phyloP scores from a whole-genome alignment of 2,113 vertebrate genomes.

The Microcebus lehilahytsara region DNA sequence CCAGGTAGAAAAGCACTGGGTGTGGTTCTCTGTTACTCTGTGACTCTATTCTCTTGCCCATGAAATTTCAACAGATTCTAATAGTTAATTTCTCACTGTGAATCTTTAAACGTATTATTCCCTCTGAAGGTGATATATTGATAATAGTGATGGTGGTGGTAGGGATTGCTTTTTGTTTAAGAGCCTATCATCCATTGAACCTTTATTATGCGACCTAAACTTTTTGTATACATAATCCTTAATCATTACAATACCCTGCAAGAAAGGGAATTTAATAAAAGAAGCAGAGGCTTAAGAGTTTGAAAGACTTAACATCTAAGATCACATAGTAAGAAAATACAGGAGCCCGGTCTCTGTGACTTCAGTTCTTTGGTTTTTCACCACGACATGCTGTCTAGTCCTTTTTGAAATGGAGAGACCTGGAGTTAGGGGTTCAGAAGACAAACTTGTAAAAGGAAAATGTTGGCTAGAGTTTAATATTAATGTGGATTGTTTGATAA shows the following conservation, averaged over 20 bases:
- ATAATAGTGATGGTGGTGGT: not conserved
- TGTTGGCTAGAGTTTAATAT: not conserved
- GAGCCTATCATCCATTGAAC: not conserved
- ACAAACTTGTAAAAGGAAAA: not conserved
- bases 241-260: not conserved
- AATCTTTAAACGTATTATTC: not conserved
- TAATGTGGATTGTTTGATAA: not conserved
- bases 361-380: constrained; percentile 27
- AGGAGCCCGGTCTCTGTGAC: not conserved
- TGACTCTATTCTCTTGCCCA: not conserved
- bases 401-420: not conserved
- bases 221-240: not conserved
- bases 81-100: not conserved
- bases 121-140: not conserved
- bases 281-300: constrained; percentile 14
- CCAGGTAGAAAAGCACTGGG: not conserved
- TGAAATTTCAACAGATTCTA: not conserved
- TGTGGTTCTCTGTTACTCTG: not conserved
- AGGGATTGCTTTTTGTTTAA: not conserved
- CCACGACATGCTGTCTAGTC: not conserved
- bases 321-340: not conserved
- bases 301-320: constrained; percentile 12
- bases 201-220: not conserved
- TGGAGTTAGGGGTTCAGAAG: not conserved
- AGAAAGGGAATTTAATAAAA: not conserved